Evolutionary conservation across 2,888 invertebrate genomes (phyloP), one percentile per base, ranked within the genome.

Genomic region (Protophormia terraenovae): DNA sequence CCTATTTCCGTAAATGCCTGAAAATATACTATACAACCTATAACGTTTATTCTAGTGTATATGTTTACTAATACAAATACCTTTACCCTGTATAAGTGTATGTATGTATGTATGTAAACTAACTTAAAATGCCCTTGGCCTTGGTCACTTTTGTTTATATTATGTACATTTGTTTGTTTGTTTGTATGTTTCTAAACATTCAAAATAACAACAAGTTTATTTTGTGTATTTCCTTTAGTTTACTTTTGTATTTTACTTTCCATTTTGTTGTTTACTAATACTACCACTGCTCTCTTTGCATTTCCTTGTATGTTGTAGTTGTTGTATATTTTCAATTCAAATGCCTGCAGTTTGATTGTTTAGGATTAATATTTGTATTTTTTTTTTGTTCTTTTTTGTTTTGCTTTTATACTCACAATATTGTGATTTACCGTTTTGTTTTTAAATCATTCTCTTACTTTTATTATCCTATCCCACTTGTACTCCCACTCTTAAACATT

Each of bases 51-150:
- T n/a, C n/a, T n/a, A 50, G 22, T 22, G 50, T 47, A 50, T 22
- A 50, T 1, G 19, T 47, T 35, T 24, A 27, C 24, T 45, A 3
- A 12, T 16, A 14, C 8, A 24, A n/a, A n/a, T n/a, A n/a, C n/a
- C n/a, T n/a, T n/a, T n/a, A n/a, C n/a, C n/a, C n/a, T 32, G 8
- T 3, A 10, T 7, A 19, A n/a, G n/a, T 32, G 24, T 55, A 32
- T 22, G 16, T 53, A 2, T 27, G 22, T 35, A 1, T 47, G 19
- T 45, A 16, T 29, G 22, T 10, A 55, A 24, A 62, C 24, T 38
- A 19, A 45, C 38, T 38, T 55, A 73, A 79, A 66, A 62, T 81
- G 80, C 62, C 84, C 84, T 84, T 84, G 84, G 80, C 84, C 80
- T 84, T 84, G 84, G 60, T 67, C 76, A 80, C 22, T 76, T 75